Evolutionary conservation across 2,888 invertebrate genomes (phyloP).

Genomic region (Oeneis ivallda): DNA sequence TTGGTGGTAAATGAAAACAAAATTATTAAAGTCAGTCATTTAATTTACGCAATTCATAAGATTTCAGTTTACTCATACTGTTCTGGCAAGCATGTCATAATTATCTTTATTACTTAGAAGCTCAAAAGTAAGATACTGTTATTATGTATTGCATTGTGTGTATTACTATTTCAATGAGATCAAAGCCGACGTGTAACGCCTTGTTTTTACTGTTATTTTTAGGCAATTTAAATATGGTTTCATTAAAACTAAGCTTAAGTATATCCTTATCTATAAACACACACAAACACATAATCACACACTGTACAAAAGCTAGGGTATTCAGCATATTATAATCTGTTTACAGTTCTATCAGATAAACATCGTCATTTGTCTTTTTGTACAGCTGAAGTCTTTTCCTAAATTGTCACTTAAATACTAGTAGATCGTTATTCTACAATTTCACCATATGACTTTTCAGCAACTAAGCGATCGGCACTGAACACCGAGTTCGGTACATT

Average conservation of each 20-base stretch:
- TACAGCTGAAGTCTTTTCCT: not conserved
- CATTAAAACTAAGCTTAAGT: conserved; percentile 21
- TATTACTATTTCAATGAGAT: conserved; percentile 55
- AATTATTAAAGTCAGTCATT: conserved; percentile 19
- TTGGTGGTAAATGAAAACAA: not conserved
- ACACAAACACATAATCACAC: conserved; percentile 41
- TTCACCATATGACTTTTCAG: conserved; percentile 40
- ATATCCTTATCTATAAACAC: conserved; percentile 29
- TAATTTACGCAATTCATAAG: conserved; percentile 11
- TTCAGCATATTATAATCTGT: not conserved
- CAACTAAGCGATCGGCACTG: conserved; percentile 88
- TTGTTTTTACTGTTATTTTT: conserved; percentile 23
- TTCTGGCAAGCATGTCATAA: conserved; percentile 31
- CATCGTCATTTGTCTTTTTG: not conserved
- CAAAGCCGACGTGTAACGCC: conserved; percentile 46
- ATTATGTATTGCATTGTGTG: conserved; percentile 26
- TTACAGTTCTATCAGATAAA: not conserved
- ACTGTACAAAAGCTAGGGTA: conserved; percentile 48
- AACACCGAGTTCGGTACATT: conserved; percentile 93
- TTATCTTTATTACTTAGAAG: conserved; percentile 35
- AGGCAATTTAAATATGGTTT: conserved; percentile 14
- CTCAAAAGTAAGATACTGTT: conserved; percentile 25
- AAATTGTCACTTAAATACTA: conserved; percentile 6
- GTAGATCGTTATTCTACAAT: conserved; percentile 4
- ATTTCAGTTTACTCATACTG: conserved; percentile 37